Evolutionary conservation across 2,888 invertebrate species (phyloP), one percentile per base, ranked within the genome.

Genomic region (Microctonus aethiopoides): DNA sequence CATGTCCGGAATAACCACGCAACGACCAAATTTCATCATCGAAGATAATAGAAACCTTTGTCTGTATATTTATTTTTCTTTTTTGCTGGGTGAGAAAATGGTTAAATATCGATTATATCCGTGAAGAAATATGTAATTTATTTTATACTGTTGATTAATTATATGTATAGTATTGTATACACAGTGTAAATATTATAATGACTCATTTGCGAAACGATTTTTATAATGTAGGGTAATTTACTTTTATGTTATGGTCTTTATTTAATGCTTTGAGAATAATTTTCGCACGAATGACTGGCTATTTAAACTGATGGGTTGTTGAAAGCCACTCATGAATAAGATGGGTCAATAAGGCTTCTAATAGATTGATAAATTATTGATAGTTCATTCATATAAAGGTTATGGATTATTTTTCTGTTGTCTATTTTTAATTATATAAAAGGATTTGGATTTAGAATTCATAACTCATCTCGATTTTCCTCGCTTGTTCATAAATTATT

Each of bases 291-390:
- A 76, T 76, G 80, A 81, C 74, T 79, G 75, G 76, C 78, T 76
- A 80, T 76, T 77, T 78, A 76, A 77, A 76, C 76, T 79, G 81
- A 82, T 81, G 80, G 80, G 72, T 75, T 75, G 75, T 77, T 78
- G 79, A 82, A 78, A 79, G 79, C 79, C 76, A 76, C 72, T 79
- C 78, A 76, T 74, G 78, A 79, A 75, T 76, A 78, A 82, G 80
- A 46, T 78, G 76, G 78, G 75, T 74, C 70, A 80, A 80, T 74
- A 72, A 71, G 73, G 67, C 54, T 46, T 26, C 39, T 29, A n/a
- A 46, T 46, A 41, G 54, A 36, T 36, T 24, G 24, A 54, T 60
- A 16, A 59, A 51, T 34, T 56, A 24, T 57, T 24, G 10, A 66
- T 13, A 39, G 9, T 46, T 7, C 7, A 16, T 46, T 46, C 46